Base-by-base conservation (phyloP, 2,113 vertebrate species). In the Pseudonaja textilis region DNA sequence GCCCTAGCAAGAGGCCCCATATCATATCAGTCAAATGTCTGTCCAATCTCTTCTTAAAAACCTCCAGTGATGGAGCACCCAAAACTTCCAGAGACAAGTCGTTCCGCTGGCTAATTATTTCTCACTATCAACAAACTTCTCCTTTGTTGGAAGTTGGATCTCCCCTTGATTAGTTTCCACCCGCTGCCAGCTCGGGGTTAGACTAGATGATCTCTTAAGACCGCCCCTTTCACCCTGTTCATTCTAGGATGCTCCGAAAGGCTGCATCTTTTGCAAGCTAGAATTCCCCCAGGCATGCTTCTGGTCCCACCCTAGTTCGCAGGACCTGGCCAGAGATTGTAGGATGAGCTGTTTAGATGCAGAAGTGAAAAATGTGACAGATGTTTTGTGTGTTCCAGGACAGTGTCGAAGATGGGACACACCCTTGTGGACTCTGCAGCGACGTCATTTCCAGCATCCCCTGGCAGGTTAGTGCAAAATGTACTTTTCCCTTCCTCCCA, bases 331-430 rank as follows among this genome's bases (percentile, higher is more conserved):
- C 39, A 23, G 54, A 3, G 34, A 22, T 1, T 23, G 64, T 6
- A 57, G 4, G 26, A 9, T 9, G n/a, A 0, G 54, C 16, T 9
- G 45, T n/a, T 11, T 26, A 61, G 26, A 59, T 8, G 18, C 29
- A 6, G 26, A 39, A 11, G 16, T 4, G 57, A 29, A 59, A 90
- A 16, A 59, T 3, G 14, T 12, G n/a, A 42, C 92, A 23, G 42
- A 88, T 29, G 4, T 94, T 94, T 39, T 91, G 12, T 94, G 90
- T 26, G 69, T 88, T 54, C 3, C 97, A 99, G 98, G 85, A 86
- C 95, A 0, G 95, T 98, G 92, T 98, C 98, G 91, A 97, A 93
- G 93, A 97, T 98, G 96, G 98, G 98, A 89, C 98, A 99, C 95
- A 97, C 89, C 0, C 97, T 99, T 1, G 97, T 98, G 45, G 97